Percentiles rank a stretch among this genome's conserved stretches.
Evolutionary conservation across 53 echinoderm and acorn worm genomes (phyloP).

Genomic region (Stichopus horrens): DNA sequence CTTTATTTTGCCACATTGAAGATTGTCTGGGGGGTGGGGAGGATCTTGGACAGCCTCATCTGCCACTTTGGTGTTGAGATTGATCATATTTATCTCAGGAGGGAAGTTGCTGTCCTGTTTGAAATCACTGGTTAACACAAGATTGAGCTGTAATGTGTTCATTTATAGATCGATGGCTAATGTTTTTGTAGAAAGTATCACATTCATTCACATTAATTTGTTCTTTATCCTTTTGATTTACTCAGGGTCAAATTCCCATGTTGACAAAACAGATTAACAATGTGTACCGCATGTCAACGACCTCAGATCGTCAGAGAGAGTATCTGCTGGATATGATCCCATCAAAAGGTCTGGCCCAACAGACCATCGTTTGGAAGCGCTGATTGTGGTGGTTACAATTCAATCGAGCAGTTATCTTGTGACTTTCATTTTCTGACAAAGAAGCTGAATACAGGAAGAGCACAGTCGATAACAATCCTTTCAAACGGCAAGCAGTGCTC

Average conservation of each 20-base stretch:
- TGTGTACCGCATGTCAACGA: constrained; percentile 66
- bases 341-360: constrained; percentile 73
- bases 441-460: constrained; percentile 6
- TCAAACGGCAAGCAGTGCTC: background rate
- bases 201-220: background rate
- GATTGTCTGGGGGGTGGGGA: no score
- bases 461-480: background rate
- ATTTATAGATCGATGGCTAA: no score
- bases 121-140: no score
- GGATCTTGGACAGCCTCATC: no score
- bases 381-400: background rate
- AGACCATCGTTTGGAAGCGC: constrained; percentile 49
- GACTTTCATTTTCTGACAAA: constrained; percentile 32
- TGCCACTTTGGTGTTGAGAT: no score
- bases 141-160: no score
- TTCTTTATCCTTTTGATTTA: background rate
- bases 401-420: background rate
- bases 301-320: constrained; percentile 86
- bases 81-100: no score
- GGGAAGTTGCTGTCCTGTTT: no score
- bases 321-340: constrained; percentile 99
- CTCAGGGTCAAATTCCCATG: constrained; percentile 86
- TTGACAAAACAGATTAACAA: constrained; percentile 74
- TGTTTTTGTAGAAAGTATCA: no score
- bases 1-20: no score